Evolutionary conservation across 2,797 vertebrate species (phyloP).

Genomic region (Danio aesculapii): DNA sequence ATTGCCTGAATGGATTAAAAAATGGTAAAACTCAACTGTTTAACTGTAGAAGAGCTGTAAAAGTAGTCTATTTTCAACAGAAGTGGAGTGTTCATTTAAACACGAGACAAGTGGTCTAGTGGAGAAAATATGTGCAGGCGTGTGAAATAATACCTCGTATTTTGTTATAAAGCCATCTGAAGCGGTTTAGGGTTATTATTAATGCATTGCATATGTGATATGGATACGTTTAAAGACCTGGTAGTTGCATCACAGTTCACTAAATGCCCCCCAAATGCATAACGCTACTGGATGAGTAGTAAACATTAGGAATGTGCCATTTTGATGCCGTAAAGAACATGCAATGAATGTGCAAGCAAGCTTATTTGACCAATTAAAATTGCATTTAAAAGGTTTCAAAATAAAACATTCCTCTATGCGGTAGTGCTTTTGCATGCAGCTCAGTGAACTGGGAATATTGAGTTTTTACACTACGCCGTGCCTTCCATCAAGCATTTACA

Average conservation of each 20-base stretch:
- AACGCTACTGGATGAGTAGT: neutral
- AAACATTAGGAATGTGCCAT: slow-evolving; percentile 10
- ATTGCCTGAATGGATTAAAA: too few relatives aligned
- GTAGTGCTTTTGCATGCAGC: slow-evolving; percentile 38
- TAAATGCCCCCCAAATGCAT: neutral
- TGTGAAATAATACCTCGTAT: slow-evolving; percentile 37
- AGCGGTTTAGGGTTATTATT: neutral
- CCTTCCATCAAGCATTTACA: slow-evolving; percentile 58
- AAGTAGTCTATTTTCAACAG: too few relatives aligned
- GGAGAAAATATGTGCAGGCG: neutral
- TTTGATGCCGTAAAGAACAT: neutral
- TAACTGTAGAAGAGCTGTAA: too few relatives aligned
- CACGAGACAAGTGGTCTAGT: neutral
- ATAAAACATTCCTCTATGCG: slow-evolving; percentile 15
- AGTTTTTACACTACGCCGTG: slow-evolving; percentile 46
- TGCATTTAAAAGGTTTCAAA: neutral
- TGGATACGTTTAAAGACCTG: neutral
- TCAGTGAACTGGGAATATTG: slow-evolving; percentile 25
- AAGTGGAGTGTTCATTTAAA: neutral
- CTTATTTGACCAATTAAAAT: neutral
- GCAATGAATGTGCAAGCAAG: slow-evolving; percentile 7
- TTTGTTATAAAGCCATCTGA: slow-evolving; percentile 19
- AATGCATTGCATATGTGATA: slow-evolving; percentile 9
- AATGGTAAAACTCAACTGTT: too few relatives aligned
- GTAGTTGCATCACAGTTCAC: neutral